Evolutionary conservation across 2,797 vertebrate genomes (phyloP), one percentile per base, ranked within the genome.

Genomic region (Hydrocynus forskahlii): DNA sequence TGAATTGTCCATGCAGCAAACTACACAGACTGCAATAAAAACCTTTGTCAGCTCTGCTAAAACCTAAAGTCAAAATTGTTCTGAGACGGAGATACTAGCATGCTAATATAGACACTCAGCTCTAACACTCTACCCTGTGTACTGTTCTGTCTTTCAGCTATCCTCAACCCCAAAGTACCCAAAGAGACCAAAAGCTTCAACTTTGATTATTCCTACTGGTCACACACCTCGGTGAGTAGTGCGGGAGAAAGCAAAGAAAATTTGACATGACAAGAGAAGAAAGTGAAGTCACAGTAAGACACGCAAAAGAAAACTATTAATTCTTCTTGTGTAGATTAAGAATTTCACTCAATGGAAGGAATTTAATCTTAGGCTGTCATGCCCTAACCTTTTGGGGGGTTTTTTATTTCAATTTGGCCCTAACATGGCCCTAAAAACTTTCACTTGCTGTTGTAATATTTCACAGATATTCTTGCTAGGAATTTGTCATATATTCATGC

Each of bases 131-230:
- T 75, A 35, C 35, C 35, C 2, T 35, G 35, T 35, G 35, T 35
- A 5, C 4, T 35, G 35, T 35, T 35, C 35, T 35, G 35, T 35
- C 35, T 93, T 92, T 84, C 88, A 98, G 97, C 97, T 83, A 98
- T 99, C 86, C 64, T 96, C 89, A 99, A 99, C 90, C 98, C 98
- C 60, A 99, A 99, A 88, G 96, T 97, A 84, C 95, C 97, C 84
- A 99, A 98, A 95, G 98, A 99, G 92, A 96, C 93, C 84, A 99
- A 99, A 92, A 98, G 97, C 93, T 99, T 98, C 95, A 99, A 95
- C 92, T 99, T 99, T 82, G 98, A 99, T 92, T 99, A 97, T 87
- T 99, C 98, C 86, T 99, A 99, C 92, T 99, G 98, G 98, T 99
- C 98, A 6, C 98, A 99, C 86, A 99, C 98, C 69, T 89, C 97